Evolutionary conservation across 1,140 invertebrate species (phyloP), one percentile per base, ranked within the genome.

Genomic region (Hesperophylax magnus): DNA sequence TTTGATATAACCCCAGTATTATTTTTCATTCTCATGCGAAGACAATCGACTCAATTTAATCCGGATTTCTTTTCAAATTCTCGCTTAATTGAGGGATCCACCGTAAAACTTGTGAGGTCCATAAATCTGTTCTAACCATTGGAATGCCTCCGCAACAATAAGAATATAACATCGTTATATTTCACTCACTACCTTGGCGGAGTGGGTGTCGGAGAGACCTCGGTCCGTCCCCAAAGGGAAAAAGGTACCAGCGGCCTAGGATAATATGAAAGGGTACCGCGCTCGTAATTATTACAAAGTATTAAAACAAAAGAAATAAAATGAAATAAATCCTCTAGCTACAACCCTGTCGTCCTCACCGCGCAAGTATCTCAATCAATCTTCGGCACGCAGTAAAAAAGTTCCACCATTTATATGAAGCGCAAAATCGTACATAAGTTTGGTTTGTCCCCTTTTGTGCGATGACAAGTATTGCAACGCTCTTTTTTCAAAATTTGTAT

Each of bases 301-400:
- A 76, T 76, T 39, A 76, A 76, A 60, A 61, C 58, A 61, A 76
- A 76, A 76, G 58, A 58, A 76, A 76, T 76, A 61, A 61, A 76
- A 58, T n/a, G 54, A 24, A 27, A 61, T 39, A 58, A 76, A 76
- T 76, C 53, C 67, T 53, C n/a, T 8, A 11, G 67, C 67, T 69
- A n/a, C 22, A 69, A 17, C 65, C 65, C 65, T 34, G 34, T 22
- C 3, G 34, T 47, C 61, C 34, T 34, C 0, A n/a, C 24, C 20
- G 61, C 24, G 18, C 63, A 17, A 22, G 56, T 18, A 3, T n/a
- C 17, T 31, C 27, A 7, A 3, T n/a, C 63, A 34, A 27, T 6
- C 17, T 67, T n/a, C 11, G 7, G 63, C 22, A 34, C 11, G 8
- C 15, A 11, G 22, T 7, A 1, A 67, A 67, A 67, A 67, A 7